These are phyloP conservation scores for Eulemur rufifrons DNA, from an alignment of 2,113 vertebrate genomes.

Conservation along the genomic window DNA sequence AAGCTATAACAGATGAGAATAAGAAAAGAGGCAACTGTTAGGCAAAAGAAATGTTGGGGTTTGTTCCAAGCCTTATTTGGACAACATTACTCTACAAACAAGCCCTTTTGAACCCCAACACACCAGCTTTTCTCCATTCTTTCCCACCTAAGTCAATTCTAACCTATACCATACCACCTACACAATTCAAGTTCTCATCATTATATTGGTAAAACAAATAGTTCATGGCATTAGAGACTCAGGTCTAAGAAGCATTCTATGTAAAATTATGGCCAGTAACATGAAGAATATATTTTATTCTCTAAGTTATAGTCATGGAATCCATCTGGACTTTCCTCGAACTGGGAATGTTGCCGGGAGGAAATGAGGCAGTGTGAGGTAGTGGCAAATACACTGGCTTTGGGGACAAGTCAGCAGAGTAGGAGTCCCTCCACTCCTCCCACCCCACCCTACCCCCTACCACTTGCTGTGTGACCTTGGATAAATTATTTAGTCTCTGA, in stretches of 20 bases:
- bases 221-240: background rate
- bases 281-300: background rate
- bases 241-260: background rate
- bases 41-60: background rate
- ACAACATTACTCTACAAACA: background rate
- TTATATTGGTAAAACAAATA: background rate
- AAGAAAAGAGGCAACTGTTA: background rate
- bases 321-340: background rate
- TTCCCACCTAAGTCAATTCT: background rate
- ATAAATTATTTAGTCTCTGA: slow-evolving; percentile 19
- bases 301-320: background rate
- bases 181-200: background rate
- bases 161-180: background rate
- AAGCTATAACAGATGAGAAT: background rate
- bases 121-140: background rate
- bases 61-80: background rate
- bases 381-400: background rate
- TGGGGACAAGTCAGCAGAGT: background rate
- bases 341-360: background rate
- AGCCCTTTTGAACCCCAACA: background rate
- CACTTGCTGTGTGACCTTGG: background rate
- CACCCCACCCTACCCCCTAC: background rate
- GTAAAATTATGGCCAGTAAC: background rate
- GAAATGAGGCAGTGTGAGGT: background rate
- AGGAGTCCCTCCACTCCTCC: background rate